Evolutionary conservation across 2,113 vertebrate species (phyloP), one percentile per base, ranked within the genome.

Genomic region (Zosterops hypoxanthus): DNA sequence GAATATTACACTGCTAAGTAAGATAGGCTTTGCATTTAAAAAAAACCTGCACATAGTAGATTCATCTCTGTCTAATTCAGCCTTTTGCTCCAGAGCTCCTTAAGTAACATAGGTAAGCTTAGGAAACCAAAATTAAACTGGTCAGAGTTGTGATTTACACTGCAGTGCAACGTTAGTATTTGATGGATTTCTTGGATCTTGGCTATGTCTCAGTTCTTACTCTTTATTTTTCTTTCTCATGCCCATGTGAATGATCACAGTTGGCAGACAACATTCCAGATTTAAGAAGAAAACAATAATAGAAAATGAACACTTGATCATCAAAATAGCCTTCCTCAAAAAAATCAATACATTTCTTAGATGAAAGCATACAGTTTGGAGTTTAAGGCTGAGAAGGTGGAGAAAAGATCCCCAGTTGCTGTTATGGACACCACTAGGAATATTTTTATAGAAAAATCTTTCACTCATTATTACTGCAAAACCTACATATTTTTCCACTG

Each of bases 391-490:
- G 64, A 96, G 75, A 94, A 84, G 41, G 20, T 84, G 44, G 87
- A 94, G 52, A 88, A 92, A 46, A 95, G 52, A 64, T 72, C 29
- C 33, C n/a, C 66, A 25, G 36, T 8, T 76, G 57, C 75, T 89
- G 46, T 95, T 73, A 70, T 4, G 14, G 69, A 66, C 57, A 89
- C 61, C 77, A 86, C 11, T 60, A 71, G 64, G 88, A 96, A 94
- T 92, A 94, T 83, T 87, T 88, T 68, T 42, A 78, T 55, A 95
- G 77, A 94, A 78, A 96, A 96, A 86, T 71, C 55, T 93, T 96
- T 85, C 76, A 80, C 65, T 86, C 61, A 63, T 69, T 91, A 94
- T 95, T 82, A 93, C 47, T 90, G 29, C 46, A 94, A 92, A 86
- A 82, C 14, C 2, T 64, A 72, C 47, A 24, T 88, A 59, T 68